These are phyloP conservation scores for Lycopodina hypogea DNA, from an alignment of 37 sponge, comb jelly and placozoan genomes.

Conservation along the genomic window DNA sequence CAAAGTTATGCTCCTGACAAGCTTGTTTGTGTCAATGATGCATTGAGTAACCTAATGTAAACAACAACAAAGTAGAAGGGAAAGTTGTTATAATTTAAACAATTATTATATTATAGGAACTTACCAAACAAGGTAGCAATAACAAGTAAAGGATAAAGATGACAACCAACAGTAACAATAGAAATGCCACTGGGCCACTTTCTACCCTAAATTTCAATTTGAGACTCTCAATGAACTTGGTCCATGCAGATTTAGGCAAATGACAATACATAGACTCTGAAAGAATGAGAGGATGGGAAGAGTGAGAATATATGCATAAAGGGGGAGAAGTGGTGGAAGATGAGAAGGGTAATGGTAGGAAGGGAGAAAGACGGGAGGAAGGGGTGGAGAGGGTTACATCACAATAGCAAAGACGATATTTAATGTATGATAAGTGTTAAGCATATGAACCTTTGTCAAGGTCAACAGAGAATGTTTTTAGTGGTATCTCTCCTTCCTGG, in stretches of 20 bases:
- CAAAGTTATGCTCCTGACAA: not conserved
- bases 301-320: not conserved
- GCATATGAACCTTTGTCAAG: slow-evolving; percentile 32
- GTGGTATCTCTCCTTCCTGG: slow-evolving; percentile 34
- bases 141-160: slow-evolving; percentile 12
- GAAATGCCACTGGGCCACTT: slow-evolving; percentile 26
- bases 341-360: too few relatives aligned
- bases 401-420: not conserved
- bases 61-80: not conserved
- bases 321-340: not conserved
- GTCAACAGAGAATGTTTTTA: slow-evolving; percentile 14
- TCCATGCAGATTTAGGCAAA: not conserved
- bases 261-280: slow-evolving; percentile 44
- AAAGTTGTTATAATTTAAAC: not conserved
- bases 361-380: too few relatives aligned
- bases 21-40: too few relatives aligned
- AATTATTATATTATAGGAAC: not conserved
- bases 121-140: slow-evolving; percentile 34
- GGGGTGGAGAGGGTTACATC: too few relatives aligned
- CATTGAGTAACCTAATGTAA: not conserved
- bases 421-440: not conserved
- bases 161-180: slow-evolving; percentile 9
- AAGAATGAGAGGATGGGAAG: not conserved
- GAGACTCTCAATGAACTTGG: slow-evolving; percentile 1
- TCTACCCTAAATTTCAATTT: slow-evolving; percentile 32